These are phyloP conservation scores for Graptemys geographica DNA, from an alignment of 2,797 vertebrate genomes.

Conservation along the genomic window DNA sequence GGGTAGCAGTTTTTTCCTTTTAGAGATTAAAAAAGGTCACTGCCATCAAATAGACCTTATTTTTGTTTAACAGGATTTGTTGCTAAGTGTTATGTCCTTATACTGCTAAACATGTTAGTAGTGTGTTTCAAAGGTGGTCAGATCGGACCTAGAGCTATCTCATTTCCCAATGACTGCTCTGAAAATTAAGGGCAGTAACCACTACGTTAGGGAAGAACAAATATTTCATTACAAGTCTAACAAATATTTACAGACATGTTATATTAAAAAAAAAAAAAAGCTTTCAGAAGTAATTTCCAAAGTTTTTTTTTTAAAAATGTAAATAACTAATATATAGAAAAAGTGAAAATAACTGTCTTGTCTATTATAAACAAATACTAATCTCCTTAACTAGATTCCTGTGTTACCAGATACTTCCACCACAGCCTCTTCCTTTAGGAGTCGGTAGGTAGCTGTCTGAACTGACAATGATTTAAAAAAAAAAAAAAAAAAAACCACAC, in stretches of 20 bases:
- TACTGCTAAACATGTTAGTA: fast-evolving
- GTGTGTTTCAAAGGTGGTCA: background rate
- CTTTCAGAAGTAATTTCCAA: background rate
- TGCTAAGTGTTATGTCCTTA: background rate
- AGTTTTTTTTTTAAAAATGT: background rate
- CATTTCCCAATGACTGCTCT: background rate
- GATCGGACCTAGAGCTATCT: background rate
- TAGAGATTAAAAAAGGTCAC: background rate
- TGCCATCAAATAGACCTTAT: background rate
- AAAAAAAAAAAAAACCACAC: background rate
- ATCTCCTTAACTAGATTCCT: background rate
- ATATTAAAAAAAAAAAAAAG: background rate
- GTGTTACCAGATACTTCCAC: background rate
- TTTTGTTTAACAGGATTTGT: background rate
- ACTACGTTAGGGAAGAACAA: background rate
- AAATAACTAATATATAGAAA: background rate
- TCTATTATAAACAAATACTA: background rate
- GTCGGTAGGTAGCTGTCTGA: background rate
- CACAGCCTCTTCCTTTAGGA: background rate
- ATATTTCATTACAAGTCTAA: background rate
- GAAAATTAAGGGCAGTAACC: background rate
- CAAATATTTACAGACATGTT: background rate
- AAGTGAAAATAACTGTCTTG: background rate
- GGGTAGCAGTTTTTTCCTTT: background rate
- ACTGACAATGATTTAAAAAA: background rate